Evolutionary conservation across 2,888 invertebrate species (phyloP), one percentile per base, ranked within the genome.

Genomic region (Drosophila lacicola): DNA sequence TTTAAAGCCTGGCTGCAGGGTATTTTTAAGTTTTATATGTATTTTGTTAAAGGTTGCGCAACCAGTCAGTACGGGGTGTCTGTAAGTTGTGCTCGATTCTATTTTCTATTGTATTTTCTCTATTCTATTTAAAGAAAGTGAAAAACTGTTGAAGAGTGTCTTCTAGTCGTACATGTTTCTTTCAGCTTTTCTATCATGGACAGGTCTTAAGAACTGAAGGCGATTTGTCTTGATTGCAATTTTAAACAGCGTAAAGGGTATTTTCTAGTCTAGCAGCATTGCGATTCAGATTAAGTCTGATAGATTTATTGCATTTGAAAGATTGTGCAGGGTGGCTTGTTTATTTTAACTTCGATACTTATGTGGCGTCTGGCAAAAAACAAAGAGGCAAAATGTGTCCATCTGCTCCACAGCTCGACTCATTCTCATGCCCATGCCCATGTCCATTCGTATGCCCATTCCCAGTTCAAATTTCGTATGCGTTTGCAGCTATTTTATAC

Each of bases 381-480:
- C 25, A 21, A 21, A 19, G 9, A 44, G 19, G 37, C 70, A 53
- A 70, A 65, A 78, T 86, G 80, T 70, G 74, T 82, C 83, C 82
- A 88, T 82, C 86, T 82, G 82, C 53, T 60, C 14, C 36, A 37
- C 21, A 33, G 55, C 17, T 66, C 33, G 17, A 4, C 53, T 19
- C 29, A 51, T 51, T 51, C 13, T 17, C 37, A 29, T 55, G 19
- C 54, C 53, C 60, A 53, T 61, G 44, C 5, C 49, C 76, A 53
- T 50, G 70, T 33, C 34, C 55, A 58, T 58, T 70, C 54, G 14
- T 63, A 66, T 58, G 70, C 37, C 53, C 39, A 71, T 62, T 77
- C 33, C 50, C 56, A 77, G 49, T 77, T 80, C 78, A 65, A 68
- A 77, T 80, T 77, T 65, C 65, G 81, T 77, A 58, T 74, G 62